Conservation (phyloP, 2,888 invertebrate genomes). For the Craniophora ligustri region DNA sequence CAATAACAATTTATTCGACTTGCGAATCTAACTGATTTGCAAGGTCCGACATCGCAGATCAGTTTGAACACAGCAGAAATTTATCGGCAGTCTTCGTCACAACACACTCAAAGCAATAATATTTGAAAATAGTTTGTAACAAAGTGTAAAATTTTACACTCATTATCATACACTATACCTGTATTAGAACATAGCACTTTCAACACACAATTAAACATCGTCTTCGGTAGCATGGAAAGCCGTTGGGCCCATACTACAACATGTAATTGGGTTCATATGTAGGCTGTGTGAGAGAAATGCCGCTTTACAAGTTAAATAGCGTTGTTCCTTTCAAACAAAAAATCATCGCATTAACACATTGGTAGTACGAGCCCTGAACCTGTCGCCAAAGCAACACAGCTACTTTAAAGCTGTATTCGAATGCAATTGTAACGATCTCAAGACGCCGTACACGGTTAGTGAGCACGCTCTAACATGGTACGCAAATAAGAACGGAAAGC, state of each 20-base stretch:
- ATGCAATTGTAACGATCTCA: slow-evolving; percentile 24
- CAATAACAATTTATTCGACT: no score
- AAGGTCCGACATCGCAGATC: no score
- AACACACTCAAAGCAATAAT: not conserved
- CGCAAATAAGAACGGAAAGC: slow-evolving; percentile 34
- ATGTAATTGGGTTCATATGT: no score
- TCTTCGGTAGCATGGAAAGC: not conserved
- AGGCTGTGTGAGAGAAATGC: not conserved
- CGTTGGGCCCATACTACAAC: no score
- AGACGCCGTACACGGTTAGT: slow-evolving; percentile 38
- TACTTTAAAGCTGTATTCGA: slow-evolving; percentile 22
- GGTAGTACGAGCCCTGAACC: slow-evolving; percentile 1
- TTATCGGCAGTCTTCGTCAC: no score
- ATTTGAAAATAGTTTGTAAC: not conserved
- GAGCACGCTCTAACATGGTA: slow-evolving; percentile 36
- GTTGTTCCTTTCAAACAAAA: not conserved
- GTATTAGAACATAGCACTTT: slow-evolving; percentile 3
- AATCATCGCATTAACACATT: not conserved
- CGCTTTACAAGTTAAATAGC: not conserved
- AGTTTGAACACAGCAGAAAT: no score
- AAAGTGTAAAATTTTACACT: not conserved
- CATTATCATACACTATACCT: not conserved
- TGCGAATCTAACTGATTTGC: no score
- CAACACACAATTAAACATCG: slow-evolving; percentile 17
- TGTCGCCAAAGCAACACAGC: slow-evolving; percentile 11